A percentile compares a stretch with the other conserved stretches of the same genome.
phyloP scores from a whole-genome alignment of 2,888 invertebrate genomes.

The Brachypalpus laphriformis region DNA sequence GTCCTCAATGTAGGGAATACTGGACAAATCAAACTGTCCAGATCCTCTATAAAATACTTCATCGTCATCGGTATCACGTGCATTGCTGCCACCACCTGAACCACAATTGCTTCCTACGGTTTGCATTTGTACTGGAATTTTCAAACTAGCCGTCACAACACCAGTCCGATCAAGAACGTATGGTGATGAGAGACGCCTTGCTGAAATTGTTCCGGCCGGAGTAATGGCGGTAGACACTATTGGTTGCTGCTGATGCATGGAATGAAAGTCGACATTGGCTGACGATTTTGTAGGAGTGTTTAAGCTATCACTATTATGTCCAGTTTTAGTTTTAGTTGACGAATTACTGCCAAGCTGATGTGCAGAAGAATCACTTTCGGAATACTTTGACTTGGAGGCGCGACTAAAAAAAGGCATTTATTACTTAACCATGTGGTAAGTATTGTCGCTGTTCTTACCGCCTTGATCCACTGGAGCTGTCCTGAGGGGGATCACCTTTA shows the following conservation, averaged over 20 bases:
- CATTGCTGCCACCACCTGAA: constrained; percentile 62
- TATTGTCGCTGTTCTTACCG: constrained; percentile 19
- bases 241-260: constrained; percentile 65
- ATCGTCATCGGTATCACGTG: constrained; percentile 79
- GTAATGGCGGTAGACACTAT: constrained; percentile 26
- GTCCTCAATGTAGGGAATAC: constrained; percentile 88
- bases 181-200: constrained; percentile 85
- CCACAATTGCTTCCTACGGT: constrained; percentile 18
- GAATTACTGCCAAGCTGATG: constrained; percentile 24
- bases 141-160: constrained; percentile 91
- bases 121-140: constrained; percentile 86
- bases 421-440: not conserved
- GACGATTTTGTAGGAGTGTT: constrained; percentile 65
- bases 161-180: constrained; percentile 84
- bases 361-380: constrained; percentile 58
- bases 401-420: constrained; percentile 19
- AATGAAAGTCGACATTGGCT: constrained; percentile 62
- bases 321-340: constrained; percentile 37
- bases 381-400: constrained; percentile 64
- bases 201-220: constrained; percentile 76
- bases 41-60: constrained; percentile 83
- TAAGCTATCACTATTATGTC: constrained; percentile 60
- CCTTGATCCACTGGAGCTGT: constrained; percentile 46
- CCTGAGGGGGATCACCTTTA: constrained; percentile 84
- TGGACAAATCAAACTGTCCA: constrained; percentile 83